Conservation (phyloP, 2,888 invertebrate species). For the Caenorhabditis wallacei region DNA sequence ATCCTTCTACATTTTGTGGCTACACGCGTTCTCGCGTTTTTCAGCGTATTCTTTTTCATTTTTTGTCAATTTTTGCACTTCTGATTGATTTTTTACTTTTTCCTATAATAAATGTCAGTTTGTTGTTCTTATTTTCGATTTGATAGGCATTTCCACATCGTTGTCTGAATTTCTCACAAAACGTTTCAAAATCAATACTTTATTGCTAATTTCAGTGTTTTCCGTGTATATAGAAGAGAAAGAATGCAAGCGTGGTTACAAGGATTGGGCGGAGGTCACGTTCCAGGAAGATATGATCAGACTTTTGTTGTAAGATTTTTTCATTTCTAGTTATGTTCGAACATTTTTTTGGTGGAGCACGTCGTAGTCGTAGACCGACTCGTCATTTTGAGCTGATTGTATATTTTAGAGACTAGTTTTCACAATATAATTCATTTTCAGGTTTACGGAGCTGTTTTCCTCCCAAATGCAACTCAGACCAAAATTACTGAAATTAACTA, state of each 20-base stretch:
- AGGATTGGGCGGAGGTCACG: conserved; percentile 23
- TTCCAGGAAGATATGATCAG: conserved; percentile 50
- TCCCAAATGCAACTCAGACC: conserved; percentile 72
- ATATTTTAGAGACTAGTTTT: neutral
- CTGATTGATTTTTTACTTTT: neutral
- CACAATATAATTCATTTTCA: conserved; percentile 4
- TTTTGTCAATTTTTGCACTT: conserved; percentile 3
- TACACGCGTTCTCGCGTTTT: conserved; percentile 17
- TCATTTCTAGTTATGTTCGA: conserved; percentile 23
- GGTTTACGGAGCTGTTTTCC: conserved; percentile 75
- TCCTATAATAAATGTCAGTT: conserved; percentile 44
- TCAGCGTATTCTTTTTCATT: conserved; percentile 11
- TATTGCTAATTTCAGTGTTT: neutral
- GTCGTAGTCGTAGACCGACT: neutral
- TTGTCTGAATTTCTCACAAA: neutral
- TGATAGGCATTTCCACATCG: neutral
- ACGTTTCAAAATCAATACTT: neutral
- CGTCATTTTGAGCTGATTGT: conserved; percentile 27
- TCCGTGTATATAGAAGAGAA: no score
- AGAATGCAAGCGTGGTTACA: conserved; percentile 62
- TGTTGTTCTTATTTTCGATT: neutral
- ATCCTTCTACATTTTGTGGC: conserved; percentile 17
- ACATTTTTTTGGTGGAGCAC: conserved; percentile 1
- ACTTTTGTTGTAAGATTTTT: conserved; percentile 45
- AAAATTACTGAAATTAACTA: conserved; percentile 79